Conservation (phyloP, 2,113 vertebrate species). For the Laticauda laticaudata region DNA sequence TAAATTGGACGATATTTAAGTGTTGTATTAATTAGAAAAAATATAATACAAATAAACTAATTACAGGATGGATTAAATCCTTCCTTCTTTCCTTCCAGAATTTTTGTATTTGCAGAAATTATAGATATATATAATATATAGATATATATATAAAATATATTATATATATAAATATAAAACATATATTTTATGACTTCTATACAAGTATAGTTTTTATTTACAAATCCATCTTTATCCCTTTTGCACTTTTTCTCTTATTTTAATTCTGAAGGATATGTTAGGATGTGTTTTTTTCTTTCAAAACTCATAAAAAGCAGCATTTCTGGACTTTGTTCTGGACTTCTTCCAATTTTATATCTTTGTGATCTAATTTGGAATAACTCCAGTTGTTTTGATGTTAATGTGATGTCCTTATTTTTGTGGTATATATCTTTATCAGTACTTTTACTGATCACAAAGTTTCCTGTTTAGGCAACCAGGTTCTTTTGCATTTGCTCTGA, state of each 20-base stretch:
- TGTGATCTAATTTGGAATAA: neutral
- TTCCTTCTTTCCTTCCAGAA: neutral
- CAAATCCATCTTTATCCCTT: neutral
- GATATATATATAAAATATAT: neutral
- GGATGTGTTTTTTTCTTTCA: neutral
- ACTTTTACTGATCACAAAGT: neutral
- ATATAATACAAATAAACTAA: neutral
- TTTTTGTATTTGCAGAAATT: neutral
- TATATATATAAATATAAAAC: too few relatives aligned
- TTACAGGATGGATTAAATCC: neutral
- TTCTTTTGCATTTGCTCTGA: neutral
- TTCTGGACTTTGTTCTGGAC: neutral
- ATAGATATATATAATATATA: neutral
- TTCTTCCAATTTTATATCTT: neutral
- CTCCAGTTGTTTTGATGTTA: neutral
- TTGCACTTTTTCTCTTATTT: neutral
- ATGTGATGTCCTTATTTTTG: neutral
- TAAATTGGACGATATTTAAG: conserved; percentile 4
- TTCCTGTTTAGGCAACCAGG: neutral
- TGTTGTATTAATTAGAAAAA: neutral
- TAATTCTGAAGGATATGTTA: neutral
- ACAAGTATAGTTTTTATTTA: neutral
- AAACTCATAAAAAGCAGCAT: neutral
- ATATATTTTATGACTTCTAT: neutral
- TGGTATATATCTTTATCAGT: neutral